Conservation (phyloP, 2,797 vertebrate genomes). For the Coreius guichenoti region DNA sequence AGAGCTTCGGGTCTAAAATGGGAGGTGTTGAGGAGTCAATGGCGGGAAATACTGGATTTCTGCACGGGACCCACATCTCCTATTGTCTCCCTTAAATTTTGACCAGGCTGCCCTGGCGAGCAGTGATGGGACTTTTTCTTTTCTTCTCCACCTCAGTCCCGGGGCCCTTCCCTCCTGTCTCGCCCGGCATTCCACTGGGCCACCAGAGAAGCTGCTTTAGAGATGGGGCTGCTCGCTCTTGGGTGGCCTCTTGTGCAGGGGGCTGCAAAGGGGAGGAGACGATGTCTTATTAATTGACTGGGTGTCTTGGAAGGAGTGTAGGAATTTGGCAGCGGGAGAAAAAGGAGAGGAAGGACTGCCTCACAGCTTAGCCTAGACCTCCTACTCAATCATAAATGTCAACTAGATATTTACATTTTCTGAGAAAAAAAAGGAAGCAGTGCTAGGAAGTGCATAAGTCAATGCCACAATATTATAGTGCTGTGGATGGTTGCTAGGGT, state of each 20-base stretch:
- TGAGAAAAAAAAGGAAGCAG: not conserved
- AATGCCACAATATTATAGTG: not conserved
- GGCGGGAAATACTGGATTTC: conserved; percentile 63
- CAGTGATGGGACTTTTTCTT: conserved; percentile 76
- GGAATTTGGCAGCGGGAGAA: conserved; percentile 74
- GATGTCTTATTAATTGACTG: conserved; percentile 90
- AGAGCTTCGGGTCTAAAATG: conserved; percentile 21
- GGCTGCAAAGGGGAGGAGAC: conserved; percentile 79
- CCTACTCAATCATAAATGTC: conserved; percentile 47
- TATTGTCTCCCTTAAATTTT: conserved; percentile 76
- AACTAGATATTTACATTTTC: conserved; percentile 23
- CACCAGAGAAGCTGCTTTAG: conserved; percentile 96
- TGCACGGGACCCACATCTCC: conserved; percentile 70
- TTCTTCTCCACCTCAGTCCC: conserved; percentile 69
- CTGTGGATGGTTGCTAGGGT: not conserved
- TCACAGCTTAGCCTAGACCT: conserved; percentile 18
- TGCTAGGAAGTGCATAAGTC: conserved; percentile 16
- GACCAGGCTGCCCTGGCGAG: conserved; percentile 72
- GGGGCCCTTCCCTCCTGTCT: conserved; percentile 71
- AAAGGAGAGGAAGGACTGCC: conserved; percentile 48
- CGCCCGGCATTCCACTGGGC: conserved; percentile 89
- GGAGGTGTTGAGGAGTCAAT: conserved; percentile 56
- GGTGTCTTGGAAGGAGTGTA: conserved; percentile 79
- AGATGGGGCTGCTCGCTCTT: conserved; percentile 83
- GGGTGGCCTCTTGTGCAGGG: conserved; percentile 88